Evolutionary conservation across 1,140 invertebrate genomes (phyloP).

Genomic region (Drosophila lacteicornis): DNA sequence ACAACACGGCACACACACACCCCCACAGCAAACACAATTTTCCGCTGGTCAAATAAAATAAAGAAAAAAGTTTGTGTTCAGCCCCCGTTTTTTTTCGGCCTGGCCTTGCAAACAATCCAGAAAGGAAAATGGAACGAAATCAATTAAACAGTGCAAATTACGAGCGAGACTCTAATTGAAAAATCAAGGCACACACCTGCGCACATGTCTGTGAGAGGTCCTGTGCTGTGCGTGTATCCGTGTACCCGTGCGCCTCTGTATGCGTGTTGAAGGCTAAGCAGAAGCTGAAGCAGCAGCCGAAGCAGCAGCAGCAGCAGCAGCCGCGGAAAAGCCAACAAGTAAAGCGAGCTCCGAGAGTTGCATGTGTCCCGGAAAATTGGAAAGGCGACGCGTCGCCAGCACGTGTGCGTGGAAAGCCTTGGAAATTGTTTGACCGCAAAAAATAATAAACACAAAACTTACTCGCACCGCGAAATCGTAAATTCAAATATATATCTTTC

Average conservation of each 20-base stretch:
- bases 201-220: constrained; percentile 66
- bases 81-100: constrained; percentile 22
- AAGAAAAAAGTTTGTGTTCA: constrained; percentile 53
- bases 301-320: constrained; percentile 41
- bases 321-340: constrained; percentile 75
- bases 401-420: constrained; percentile 46
- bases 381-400: constrained; percentile 36
- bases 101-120: constrained; percentile 7
- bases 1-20: constrained; percentile 16
- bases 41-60: constrained; percentile 51
- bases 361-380: constrained; percentile 31
- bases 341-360: constrained; percentile 44
- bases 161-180: constrained; percentile 47
- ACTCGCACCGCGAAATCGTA: background rate
- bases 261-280: constrained; percentile 76
- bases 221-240: constrained; percentile 26
- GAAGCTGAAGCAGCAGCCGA: constrained; percentile 27
- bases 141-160: constrained; percentile 59
- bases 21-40: constrained; percentile 73
- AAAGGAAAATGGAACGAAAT: constrained; percentile 41
- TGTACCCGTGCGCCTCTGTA: constrained; percentile 39
- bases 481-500: constrained; percentile 9
- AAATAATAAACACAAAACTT: constrained; percentile 6
- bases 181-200: constrained; percentile 80
- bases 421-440: constrained; percentile 21